These are phyloP conservation scores for Catagonus wagneri DNA, from an alignment of 2,113 vertebrate species.

Conservation along the genomic window DNA sequence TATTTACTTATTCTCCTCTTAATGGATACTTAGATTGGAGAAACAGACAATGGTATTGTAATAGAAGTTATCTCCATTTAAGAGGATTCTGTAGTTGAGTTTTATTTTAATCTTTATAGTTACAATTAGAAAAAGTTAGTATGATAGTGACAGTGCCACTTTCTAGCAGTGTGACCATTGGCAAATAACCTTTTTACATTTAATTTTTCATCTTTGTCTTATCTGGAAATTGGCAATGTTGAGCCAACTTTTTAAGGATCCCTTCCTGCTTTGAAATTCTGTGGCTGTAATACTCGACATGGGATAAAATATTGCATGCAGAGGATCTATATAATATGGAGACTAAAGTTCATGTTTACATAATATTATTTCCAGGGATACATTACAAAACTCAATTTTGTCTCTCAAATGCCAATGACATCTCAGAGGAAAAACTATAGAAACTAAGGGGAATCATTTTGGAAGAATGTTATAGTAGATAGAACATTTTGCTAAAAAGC, in stretches of 20 bases:
- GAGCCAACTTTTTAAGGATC: not conserved
- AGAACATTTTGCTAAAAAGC: slow-evolving; percentile 29
- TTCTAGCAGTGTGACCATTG: not conserved
- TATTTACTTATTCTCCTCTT: slow-evolving; percentile 4
- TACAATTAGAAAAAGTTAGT: not conserved
- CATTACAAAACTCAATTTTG: slow-evolving; percentile 41
- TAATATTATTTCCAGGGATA: slow-evolving; percentile 30
- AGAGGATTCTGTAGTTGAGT: not conserved
- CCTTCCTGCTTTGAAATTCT: not conserved
- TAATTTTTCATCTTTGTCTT: not conserved
- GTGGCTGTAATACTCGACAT: not conserved
- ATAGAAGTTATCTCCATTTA: not conserved
- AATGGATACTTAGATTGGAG: not conserved
- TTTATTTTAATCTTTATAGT: slow-evolving; percentile 40
- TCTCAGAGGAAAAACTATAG: slow-evolving; percentile 2
- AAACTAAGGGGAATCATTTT: slow-evolving; percentile 31
- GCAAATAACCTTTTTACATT: not conserved
- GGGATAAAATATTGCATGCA: not conserved
- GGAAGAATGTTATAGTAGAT: not conserved
- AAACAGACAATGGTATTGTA: slow-evolving; percentile 12
- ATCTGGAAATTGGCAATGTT: slow-evolving; percentile 23
- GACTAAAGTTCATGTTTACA: slow-evolving; percentile 56
- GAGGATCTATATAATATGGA: not conserved
- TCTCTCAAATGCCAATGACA: slow-evolving; percentile 28
- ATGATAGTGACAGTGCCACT: not conserved